Evolutionary conservation across 1,140 invertebrate genomes (phyloP).

Genomic region (Drosophila tsacasi): DNA sequence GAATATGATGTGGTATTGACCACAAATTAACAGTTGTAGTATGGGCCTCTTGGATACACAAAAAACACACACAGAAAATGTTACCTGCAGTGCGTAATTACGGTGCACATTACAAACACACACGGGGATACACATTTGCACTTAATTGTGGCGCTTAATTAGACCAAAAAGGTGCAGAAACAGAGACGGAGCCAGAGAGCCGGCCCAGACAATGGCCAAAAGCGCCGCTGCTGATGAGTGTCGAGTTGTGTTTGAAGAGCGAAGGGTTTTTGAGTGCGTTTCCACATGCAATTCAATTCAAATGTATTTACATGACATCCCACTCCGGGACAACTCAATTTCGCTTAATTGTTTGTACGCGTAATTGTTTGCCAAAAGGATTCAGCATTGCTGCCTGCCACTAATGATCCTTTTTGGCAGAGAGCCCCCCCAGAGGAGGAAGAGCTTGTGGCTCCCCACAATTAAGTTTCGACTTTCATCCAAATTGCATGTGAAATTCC

Average conservation of each 20-base stretch:
- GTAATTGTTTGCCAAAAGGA: constrained; percentile 73
- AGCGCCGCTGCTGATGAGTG: constrained; percentile 36
- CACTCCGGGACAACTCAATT: constrained; percentile 67
- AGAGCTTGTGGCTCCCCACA: constrained; percentile 4
- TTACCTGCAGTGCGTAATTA: constrained; percentile 77
- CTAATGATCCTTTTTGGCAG: constrained; percentile 49
- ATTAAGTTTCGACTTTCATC: constrained; percentile 46
- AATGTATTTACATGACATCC: constrained; percentile 71
- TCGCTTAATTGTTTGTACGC: constrained; percentile 70
- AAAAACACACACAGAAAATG: constrained; percentile 42
- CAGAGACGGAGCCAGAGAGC: constrained; percentile 25
- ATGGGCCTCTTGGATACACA: constrained; percentile 44
- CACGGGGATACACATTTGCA: constrained; percentile 71
- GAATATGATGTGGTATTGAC: constrained; percentile 67
- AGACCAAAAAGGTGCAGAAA: constrained; percentile 78
- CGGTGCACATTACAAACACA: constrained; percentile 72
- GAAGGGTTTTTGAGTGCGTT: constrained; percentile 6
- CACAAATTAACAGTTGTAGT: constrained; percentile 82
- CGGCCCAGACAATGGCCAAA: constrained; percentile 59
- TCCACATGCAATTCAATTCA: constrained; percentile 59
- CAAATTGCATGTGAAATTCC: constrained; percentile 75
- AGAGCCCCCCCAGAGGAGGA: neutral
- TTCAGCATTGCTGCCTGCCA: constrained; percentile 31
- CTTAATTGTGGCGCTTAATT: constrained; percentile 82
- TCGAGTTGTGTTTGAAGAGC: constrained; percentile 38